Conservation (phyloP, 2,113 vertebrate species). For the Canis aureus region DNA sequence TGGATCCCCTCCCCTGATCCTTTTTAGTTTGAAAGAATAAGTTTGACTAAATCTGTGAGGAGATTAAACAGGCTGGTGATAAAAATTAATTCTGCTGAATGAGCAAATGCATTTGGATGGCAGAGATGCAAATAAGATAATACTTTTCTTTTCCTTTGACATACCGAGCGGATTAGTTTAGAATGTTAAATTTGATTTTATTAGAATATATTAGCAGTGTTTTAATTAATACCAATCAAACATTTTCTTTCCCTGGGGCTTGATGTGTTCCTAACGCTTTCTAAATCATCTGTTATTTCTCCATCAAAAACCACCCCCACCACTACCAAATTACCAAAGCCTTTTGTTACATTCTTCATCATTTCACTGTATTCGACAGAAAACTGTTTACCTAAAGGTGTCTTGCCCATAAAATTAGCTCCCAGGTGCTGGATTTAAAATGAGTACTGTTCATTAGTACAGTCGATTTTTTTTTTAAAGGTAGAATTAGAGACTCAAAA, state of each 20-base stretch:
- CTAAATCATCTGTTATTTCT: slow-evolving; percentile 71
- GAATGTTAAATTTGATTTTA: slow-evolving; percentile 76
- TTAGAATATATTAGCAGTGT: slow-evolving; percentile 69
- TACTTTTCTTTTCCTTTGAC: slow-evolving; percentile 68
- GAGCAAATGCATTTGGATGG: slow-evolving; percentile 38
- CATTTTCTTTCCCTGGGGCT: slow-evolving; percentile 75
- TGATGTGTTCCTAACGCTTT: slow-evolving; percentile 58
- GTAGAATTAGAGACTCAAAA: slow-evolving; percentile 54
- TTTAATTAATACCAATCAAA: slow-evolving; percentile 80
- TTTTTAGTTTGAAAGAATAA: slow-evolving; percentile 85
- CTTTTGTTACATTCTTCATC: slow-evolving; percentile 75
- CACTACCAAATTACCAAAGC: slow-evolving; percentile 57
- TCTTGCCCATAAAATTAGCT: slow-evolving; percentile 60
- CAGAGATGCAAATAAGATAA: slow-evolving; percentile 65
- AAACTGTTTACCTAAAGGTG: slow-evolving; percentile 61
- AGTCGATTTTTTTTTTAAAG: slow-evolving; percentile 18
- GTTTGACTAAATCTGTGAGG: slow-evolving; percentile 79
- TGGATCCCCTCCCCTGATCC: slow-evolving; percentile 40
- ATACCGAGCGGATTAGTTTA: slow-evolving; percentile 73
- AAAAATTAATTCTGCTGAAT: slow-evolving; percentile 83
- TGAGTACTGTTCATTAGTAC: slow-evolving; percentile 7
- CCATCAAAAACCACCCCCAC: not conserved
- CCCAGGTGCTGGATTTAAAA: slow-evolving; percentile 68
- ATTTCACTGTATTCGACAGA: slow-evolving; percentile 68
- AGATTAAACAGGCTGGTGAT: slow-evolving; percentile 84